phyloP scores from a whole-genome alignment of 2,113 vertebrate genomes.

The Ctenodactylus gundi region DNA sequence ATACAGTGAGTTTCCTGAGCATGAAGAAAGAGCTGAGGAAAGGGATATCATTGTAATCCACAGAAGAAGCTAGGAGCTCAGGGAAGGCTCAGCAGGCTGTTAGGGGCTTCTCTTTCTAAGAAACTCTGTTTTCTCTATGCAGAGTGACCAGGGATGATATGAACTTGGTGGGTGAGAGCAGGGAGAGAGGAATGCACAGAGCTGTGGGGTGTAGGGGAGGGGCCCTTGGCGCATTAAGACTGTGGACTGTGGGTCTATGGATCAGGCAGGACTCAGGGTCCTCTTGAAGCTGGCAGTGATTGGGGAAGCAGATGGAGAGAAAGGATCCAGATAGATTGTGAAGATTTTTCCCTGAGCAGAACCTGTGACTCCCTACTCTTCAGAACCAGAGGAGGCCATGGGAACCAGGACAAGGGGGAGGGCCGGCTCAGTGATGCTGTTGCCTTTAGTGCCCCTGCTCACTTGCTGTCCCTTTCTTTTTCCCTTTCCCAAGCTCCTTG shows the following conservation, averaged over 20 bases:
- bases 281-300: not conserved
- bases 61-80: not conserved
- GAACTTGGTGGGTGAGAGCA: not conserved
- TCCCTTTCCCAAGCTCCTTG: not conserved
- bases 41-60: not conserved
- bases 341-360: not conserved
- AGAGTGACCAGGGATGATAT: rapidly evolving
- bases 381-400: not conserved
- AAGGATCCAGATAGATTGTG: not conserved
- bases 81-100: not conserved
- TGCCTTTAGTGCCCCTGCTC: no score
- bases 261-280: not conserved
- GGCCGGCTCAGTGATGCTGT: not conserved
- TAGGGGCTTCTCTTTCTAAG: not conserved
- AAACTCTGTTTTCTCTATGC: not conserved
- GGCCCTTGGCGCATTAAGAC: no score
- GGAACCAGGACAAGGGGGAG: not conserved
- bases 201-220: not conserved
- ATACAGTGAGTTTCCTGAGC: not conserved
- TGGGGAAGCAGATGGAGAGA: no score
- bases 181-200: not conserved
- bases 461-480: not conserved
- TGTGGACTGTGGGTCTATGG: not conserved
- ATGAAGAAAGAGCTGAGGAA: not conserved
- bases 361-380: not conserved